Conservation (phyloP, 2,113 vertebrate species). For the Nyctibius bracteatus region DNA sequence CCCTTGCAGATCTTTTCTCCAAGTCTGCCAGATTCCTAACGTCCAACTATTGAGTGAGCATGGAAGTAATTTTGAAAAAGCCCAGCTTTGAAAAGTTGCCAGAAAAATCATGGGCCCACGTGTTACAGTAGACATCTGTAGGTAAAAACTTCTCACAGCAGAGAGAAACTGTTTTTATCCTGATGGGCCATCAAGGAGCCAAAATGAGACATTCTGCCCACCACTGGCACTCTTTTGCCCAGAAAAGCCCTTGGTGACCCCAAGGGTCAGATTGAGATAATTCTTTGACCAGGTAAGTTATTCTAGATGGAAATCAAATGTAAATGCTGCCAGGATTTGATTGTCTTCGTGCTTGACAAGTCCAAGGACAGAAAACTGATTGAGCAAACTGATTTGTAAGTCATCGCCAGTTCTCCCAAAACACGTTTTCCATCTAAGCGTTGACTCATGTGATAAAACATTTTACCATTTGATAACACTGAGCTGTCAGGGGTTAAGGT, state of each 20-base stretch:
- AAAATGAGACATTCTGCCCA: accelerated
- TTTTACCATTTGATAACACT: background rate
- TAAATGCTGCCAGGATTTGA: background rate
- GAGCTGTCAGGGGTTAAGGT: background rate
- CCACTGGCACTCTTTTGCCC: background rate
- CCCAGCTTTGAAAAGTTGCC: background rate
- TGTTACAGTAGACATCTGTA: background rate
- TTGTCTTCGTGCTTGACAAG: background rate
- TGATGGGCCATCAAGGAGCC: background rate
- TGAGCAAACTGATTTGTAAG: background rate
- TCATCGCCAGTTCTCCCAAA: background rate
- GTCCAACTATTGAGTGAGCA: background rate
- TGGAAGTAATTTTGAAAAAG: background rate
- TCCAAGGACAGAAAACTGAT: background rate
- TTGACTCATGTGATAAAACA: background rate
- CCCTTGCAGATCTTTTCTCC: background rate
- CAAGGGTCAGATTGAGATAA: background rate
- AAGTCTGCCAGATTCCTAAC: background rate
- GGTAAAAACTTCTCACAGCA: background rate
- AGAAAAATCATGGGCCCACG: background rate
- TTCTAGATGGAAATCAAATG: background rate
- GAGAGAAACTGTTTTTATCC: background rate
- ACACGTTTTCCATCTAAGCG: background rate
- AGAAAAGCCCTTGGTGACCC: background rate
- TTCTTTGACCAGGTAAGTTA: background rate